phyloP scores from a whole-genome alignment of 1,140 invertebrate species.

The Hesperophylax magnus region DNA sequence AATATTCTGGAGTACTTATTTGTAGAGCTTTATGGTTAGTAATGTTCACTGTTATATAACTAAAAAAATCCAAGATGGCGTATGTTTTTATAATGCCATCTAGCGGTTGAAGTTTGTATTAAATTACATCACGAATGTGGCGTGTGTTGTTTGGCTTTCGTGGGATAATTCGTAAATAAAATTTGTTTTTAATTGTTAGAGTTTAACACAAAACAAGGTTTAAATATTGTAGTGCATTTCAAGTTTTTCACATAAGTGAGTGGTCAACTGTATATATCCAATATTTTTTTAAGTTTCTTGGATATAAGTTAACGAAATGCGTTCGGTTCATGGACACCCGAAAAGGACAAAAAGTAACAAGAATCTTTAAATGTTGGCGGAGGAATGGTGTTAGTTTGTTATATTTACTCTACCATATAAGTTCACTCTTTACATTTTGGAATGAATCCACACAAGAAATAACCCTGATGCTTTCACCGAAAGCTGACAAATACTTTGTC shows the following conservation, averaged over 20 bases:
- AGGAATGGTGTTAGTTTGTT: conserved; percentile 69
- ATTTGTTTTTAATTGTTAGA: conserved; percentile 59
- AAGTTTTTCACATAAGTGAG: conserved; percentile 25
- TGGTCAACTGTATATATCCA: conserved; percentile 26
- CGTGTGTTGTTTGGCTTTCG: conserved; percentile 71
- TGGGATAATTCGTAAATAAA: conserved; percentile 69
- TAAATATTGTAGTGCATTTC: conserved; percentile 29
- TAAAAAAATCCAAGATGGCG: conserved; percentile 34
- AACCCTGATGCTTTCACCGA: conserved; percentile 10
- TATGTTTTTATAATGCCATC: conserved; percentile 39
- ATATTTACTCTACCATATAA: conserved; percentile 28
- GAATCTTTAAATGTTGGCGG: conserved; percentile 67
- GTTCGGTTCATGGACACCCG: conserved; percentile 68
- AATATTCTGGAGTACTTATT: not conserved
- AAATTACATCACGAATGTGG: conserved; percentile 70
- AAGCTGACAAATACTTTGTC: conserved; percentile 40
- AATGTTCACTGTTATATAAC: conserved; percentile 12
- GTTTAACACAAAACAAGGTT: conserved; percentile 36
- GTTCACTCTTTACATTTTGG: conserved; percentile 7
- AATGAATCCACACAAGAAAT: conserved; percentile 8
- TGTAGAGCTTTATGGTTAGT: not conserved
- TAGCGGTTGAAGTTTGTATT: conserved; percentile 23
- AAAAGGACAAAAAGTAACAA: conserved; percentile 71
- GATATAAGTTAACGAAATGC: conserved; percentile 52
- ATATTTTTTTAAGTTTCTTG: conserved; percentile 36